A percentile compares a stretch with the other conserved stretches of the same genome.
These are phyloP conservation scores for Etia nguti DNA, from an alignment of 2,113 vertebrate species.

Conservation along the genomic window DNA sequence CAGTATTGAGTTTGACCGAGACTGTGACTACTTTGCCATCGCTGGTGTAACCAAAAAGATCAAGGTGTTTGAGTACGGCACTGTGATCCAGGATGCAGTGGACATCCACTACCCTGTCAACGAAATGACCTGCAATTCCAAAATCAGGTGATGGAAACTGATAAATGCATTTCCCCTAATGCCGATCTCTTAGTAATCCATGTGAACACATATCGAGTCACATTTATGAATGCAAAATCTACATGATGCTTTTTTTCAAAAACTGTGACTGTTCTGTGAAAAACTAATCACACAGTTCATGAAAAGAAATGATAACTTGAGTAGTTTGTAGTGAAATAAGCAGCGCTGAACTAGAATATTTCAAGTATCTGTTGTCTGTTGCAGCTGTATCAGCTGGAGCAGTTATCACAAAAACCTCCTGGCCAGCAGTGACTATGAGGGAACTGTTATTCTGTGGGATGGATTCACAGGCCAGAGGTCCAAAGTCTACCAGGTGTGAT, in stretches of 20 bases:
- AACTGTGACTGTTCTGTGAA: background rate
- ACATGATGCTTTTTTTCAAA: background rate
- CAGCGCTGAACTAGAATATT: background rate
- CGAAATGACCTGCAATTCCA: constrained; percentile 99
- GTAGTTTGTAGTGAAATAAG: background rate
- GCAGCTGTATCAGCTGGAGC: constrained; percentile 99
- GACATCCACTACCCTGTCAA: constrained; percentile 99
- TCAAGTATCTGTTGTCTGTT: background rate
- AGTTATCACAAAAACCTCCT: constrained; percentile 98
- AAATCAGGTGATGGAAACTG: constrained; percentile 86
- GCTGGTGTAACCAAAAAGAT: constrained; percentile 99
- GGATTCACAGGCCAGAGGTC: constrained; percentile 97
- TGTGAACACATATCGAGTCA: background rate
- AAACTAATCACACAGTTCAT: fast-evolving
- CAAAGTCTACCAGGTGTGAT: constrained; percentile 94
- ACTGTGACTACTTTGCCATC: constrained; percentile 99
- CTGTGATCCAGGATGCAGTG: constrained; percentile 98
- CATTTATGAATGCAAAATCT: background rate
- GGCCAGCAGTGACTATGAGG: constrained; percentile 99
- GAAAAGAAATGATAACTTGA: background rate
- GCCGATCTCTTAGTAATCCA: fast-evolving
- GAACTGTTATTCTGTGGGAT: constrained; percentile 98
- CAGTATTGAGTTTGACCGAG: constrained; percentile 98
- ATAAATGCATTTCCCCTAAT: background rate
- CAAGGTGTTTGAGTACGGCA: constrained; percentile 98